Evolutionary conservation across 2,113 vertebrate genomes (phyloP), one percentile per base, ranked within the genome.

Genomic region (Benthochromis sp.): DNA sequence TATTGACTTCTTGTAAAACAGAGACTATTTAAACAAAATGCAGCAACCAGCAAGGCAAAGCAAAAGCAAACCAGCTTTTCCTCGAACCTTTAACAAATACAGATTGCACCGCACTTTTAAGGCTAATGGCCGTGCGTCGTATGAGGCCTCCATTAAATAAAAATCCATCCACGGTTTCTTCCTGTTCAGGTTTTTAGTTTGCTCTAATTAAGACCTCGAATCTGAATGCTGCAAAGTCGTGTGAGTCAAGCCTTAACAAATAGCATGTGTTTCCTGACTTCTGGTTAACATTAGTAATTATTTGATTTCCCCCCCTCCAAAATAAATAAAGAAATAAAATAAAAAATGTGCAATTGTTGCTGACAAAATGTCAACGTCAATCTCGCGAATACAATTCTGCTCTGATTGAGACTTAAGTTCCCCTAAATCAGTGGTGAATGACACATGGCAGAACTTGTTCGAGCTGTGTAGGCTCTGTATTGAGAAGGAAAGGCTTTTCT

Each of bases 281-380:
- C 82, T 34, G 53, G 86, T 88, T 85, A 91, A 86, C 89, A 88
- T 93, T 78, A 83, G 84, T 82, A 85, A 93, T 94, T 79, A 89
- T 92, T 93, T 88, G 11, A 90, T 92, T 92, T 71, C 79, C 40
- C 40, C 38, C 40, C 40, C 14, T 43, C 40, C 3, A 29, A 29
- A 47, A 4, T n/a, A 66, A 38, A 66, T 21, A 66, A 36, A 52
- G 52, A 80, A 40, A 57, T 47, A 66, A 54, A 14, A 57, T 24
- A 53, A 89, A 79, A 45, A 8, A 40, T 61, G 81, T 21, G 50
- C 21, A 80, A 92, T 92, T 89, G 86, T 89, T 93, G 93, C 78
- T 89, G 91, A 91, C 92, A 93, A 91, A 92, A 92, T 47, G 90
- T 92, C 90, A 87, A 81, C 21, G 71, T 93, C 92, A 92, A 90